phyloP scores from a whole-genome alignment of 2,113 vertebrate genomes.

The Gracilinanus agilis region DNA sequence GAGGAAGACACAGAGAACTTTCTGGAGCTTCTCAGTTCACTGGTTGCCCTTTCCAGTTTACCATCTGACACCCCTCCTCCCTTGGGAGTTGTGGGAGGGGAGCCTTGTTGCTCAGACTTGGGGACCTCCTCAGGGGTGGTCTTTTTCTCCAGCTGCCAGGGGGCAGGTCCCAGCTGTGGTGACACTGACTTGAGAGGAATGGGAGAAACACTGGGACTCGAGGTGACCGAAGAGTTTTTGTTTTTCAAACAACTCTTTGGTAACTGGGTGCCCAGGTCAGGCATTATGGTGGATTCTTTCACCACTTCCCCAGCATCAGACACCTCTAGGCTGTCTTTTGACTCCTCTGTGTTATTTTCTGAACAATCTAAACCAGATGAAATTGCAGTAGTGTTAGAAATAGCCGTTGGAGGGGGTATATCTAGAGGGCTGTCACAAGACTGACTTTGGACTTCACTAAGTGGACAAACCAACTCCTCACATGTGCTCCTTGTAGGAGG shows the following conservation, averaged over 20 bases:
- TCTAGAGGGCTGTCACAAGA: slow-evolving; percentile 42
- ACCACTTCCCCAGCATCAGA: neutral
- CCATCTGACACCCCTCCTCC: slow-evolving; percentile 40
- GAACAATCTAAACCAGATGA: slow-evolving; percentile 12
- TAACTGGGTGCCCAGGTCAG: slow-evolving; percentile 54
- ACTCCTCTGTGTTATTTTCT: slow-evolving; percentile 46
- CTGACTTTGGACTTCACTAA: slow-evolving; percentile 54
- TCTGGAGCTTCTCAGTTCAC: slow-evolving; percentile 72
- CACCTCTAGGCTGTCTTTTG: slow-evolving; percentile 44
- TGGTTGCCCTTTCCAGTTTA: slow-evolving; percentile 69
- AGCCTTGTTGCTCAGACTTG: slow-evolving; percentile 57
- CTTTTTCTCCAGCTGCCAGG: slow-evolving; percentile 54
- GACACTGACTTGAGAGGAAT: slow-evolving; percentile 41
- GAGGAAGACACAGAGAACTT: slow-evolving; percentile 87
- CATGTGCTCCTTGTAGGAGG: neutral
- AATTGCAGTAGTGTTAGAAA: slow-evolving; percentile 4
- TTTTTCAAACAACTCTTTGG: slow-evolving; percentile 76
- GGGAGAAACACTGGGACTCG: neutral
- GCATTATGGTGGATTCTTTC: neutral
- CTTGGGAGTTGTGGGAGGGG: slow-evolving; percentile 20
- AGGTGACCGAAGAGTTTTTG: neutral
- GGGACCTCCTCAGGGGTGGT: slow-evolving; percentile 24
- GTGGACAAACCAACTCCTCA: slow-evolving; percentile 18
- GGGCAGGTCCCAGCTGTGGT: neutral
- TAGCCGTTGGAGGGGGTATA: slow-evolving; percentile 47